phyloP scores from a whole-genome alignment of 2,888 invertebrate species.

The Aquatica leii region DNA sequence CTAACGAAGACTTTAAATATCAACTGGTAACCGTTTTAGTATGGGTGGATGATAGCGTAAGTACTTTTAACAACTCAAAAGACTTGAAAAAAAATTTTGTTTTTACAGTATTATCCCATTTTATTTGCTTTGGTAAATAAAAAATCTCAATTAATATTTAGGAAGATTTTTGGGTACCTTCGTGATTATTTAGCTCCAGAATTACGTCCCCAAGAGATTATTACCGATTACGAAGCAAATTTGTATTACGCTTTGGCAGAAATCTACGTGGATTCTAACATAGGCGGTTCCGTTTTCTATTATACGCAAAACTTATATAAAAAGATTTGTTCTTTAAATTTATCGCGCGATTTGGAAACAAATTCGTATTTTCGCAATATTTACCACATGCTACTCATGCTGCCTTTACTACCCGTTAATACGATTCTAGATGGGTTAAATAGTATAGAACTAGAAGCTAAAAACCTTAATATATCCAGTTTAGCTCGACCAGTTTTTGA shows the following conservation, averaged over 20 bases:
- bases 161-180: slow-evolving; percentile 52
- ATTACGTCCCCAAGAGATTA: slow-evolving; percentile 54
- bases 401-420: slow-evolving; percentile 56
- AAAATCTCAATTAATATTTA: slow-evolving; percentile 53
- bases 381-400: slow-evolving; percentile 58
- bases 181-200: slow-evolving; percentile 51
- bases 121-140: slow-evolving; percentile 52
- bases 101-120: slow-evolving; percentile 49
- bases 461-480: slow-evolving; percentile 46
- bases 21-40: slow-evolving; percentile 55
- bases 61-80: slow-evolving; percentile 33
- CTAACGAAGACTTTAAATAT: slow-evolving; percentile 51
- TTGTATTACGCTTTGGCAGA: slow-evolving; percentile 56
- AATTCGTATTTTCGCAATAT: slow-evolving; percentile 55
- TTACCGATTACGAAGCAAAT: slow-evolving; percentile 57
- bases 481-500: slow-evolving; percentile 49
- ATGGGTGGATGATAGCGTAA: slow-evolving; percentile 56
- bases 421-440: slow-evolving; percentile 55
- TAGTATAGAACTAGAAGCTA: slow-evolving; percentile 54
- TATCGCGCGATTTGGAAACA: slow-evolving; percentile 53
- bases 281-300: slow-evolving; percentile 57
- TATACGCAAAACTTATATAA: slow-evolving; percentile 58
- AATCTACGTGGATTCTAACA: slow-evolving; percentile 53
- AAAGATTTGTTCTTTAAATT: slow-evolving; percentile 53
- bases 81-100: background rate